These are phyloP conservation scores for Loxodonta africana DNA, from an alignment of 2,113 vertebrate species.

Conservation along the genomic window DNA sequence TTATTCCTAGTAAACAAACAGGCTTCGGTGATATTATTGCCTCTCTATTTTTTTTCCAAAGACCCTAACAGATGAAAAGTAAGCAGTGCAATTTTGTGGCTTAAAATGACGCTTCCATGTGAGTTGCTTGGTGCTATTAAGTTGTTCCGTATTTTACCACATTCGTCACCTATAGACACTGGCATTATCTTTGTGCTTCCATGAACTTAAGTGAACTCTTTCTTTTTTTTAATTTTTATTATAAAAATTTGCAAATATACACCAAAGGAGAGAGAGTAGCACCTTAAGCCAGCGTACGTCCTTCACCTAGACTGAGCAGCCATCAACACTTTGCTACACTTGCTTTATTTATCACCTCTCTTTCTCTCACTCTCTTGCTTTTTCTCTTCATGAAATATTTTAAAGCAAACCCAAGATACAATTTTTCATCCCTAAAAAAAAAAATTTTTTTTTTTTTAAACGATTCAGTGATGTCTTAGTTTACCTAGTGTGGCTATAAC, in stretches of 20 bases:
- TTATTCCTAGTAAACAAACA: slow-evolving; percentile 78
- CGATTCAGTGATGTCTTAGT: background rate
- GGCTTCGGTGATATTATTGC: slow-evolving; percentile 64
- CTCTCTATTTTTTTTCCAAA: slow-evolving; percentile 23
- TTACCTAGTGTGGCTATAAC: too few species aligned
- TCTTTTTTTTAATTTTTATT: background rate
- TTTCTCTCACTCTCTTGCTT: background rate
- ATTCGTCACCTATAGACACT: background rate
- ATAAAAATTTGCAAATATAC: background rate
- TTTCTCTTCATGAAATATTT: background rate
- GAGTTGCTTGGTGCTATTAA: slow-evolving; percentile 23
- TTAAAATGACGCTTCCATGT: slow-evolving; percentile 11
- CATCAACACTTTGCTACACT: background rate
- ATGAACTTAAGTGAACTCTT: slow-evolving; percentile 69
- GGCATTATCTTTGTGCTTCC: background rate
- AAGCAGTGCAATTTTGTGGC: slow-evolving; percentile 56
- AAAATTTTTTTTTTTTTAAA: background rate
- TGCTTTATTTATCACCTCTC: background rate
- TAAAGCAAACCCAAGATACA: slow-evolving; percentile 26
- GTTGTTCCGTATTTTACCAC: background rate
- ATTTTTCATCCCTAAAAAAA: background rate
- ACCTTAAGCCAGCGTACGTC: background rate
- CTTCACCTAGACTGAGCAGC: too few species aligned
- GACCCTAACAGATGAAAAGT: slow-evolving; percentile 64
- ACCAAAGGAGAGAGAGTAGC: background rate